A percentile compares a stretch with the other conserved stretches of the same genome.
phyloP scores from a whole-genome alignment of 2,888 invertebrate species.

The Arrhopalites spinosus region DNA sequence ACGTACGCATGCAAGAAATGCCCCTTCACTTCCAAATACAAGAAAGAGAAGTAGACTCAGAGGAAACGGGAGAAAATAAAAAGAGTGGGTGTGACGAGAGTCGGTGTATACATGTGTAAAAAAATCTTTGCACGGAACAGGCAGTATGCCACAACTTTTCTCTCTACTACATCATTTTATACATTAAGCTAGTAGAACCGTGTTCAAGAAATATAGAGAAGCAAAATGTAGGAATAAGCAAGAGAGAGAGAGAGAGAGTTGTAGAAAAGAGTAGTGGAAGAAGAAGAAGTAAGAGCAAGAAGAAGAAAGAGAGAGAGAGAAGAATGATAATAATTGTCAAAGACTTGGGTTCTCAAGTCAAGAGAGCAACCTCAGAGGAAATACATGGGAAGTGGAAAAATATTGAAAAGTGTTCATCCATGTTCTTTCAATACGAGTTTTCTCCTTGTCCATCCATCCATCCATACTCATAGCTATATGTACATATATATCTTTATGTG shows the following conservation, averaged over 20 bases:
- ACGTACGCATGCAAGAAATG: too few relatives aligned
- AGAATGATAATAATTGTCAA: conserved; percentile 23
- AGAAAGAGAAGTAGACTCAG: neutral
- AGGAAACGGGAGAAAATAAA: neutral
- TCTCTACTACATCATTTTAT: too few relatives aligned
- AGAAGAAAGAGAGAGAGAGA: neutral
- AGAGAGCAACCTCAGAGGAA: conserved; percentile 16
- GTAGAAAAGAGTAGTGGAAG: neutral
- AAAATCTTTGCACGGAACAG: too few relatives aligned
- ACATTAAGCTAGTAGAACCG: neutral
- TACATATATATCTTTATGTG: too few relatives aligned
- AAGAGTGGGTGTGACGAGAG: neutral
- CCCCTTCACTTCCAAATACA: neutral
- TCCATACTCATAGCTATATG: neutral
- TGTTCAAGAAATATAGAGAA: neutral
- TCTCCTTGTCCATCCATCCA: conserved; percentile 15
- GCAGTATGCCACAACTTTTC: too few relatives aligned
- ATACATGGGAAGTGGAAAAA: conserved; percentile 16
- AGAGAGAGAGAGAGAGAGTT: conserved; percentile 11
- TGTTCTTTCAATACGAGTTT: conserved; percentile 1
- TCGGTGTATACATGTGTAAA: too few relatives aligned
- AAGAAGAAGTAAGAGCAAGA: neutral
- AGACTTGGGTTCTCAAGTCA: conserved; percentile 17
- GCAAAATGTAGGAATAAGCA: neutral
- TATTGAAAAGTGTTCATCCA: conserved; percentile 25